Conservation (phyloP, 2,888 invertebrate genomes). For the Diaperis boleti region DNA sequence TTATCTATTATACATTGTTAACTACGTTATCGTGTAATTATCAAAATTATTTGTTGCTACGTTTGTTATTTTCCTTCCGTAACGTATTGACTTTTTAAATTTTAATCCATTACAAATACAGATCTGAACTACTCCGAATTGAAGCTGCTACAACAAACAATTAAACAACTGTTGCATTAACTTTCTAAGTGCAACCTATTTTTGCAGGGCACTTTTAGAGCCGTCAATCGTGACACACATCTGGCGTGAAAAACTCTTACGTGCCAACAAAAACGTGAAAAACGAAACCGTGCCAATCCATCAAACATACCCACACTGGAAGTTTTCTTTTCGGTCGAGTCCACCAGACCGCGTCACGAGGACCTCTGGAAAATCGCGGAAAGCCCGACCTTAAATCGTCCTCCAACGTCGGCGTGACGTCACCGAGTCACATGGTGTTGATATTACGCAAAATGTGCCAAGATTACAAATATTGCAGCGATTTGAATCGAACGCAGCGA, state of each 20-base stretch:
- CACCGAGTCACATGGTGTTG: conserved; percentile 44
- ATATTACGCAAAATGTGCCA: conserved; percentile 27
- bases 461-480: conserved; percentile 26
- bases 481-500: conserved; percentile 1
- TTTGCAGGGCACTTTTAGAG: background rate
- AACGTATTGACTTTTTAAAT: no score
- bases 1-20: background rate
- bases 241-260: background rate
- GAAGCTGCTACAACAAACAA: no score
- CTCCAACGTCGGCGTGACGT: conserved; percentile 44
- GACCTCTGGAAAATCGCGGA: conserved; percentile 22
- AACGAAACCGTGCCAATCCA: conserved; percentile 15
- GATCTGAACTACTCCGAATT: no score
- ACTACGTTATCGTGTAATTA: background rate
- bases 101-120: no score
- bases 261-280: background rate
- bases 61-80: no score
- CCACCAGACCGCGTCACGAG: conserved; percentile 20
- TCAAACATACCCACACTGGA: conserved; percentile 1
- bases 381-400: conserved; percentile 44
- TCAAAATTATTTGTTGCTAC: no score
- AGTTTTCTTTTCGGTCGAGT: background rate
- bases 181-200: conserved; percentile 1
- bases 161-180: no score
- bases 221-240: background rate